These are phyloP conservation scores for Sterna hirundo DNA, from an alignment of 2,113 vertebrate species.

Conservation along the genomic window DNA sequence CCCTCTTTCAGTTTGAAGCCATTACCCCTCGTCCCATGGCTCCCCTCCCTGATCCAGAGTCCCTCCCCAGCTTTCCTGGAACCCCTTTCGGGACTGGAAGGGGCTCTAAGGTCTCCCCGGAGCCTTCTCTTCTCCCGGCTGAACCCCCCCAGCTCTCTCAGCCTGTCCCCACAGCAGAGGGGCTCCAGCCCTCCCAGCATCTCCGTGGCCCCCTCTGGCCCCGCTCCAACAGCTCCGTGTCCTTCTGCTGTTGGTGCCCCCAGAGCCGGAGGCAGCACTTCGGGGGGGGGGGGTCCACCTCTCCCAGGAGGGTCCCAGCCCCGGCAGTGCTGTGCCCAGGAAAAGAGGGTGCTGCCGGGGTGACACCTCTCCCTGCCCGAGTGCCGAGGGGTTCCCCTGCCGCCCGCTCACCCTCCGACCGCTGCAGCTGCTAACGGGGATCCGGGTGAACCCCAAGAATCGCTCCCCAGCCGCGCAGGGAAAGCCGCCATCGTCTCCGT, in stretches of 20 bases:
- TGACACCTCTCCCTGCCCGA: neutral
- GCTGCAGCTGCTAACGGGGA: neutral
- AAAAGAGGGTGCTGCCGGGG: neutral
- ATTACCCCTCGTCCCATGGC: neutral
- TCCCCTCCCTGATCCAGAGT: neutral
- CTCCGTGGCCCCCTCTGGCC: neutral
- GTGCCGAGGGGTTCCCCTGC: neutral
- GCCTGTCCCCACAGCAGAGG: neutral
- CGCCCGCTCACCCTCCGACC: rapidly evolving
- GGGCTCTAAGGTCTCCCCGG: too few species aligned
- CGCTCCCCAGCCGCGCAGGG: neutral
- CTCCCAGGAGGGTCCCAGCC: neutral
- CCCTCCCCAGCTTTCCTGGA: neutral
- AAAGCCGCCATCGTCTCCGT: rapidly evolving
- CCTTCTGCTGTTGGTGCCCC: neutral
- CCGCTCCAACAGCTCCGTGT: neutral
- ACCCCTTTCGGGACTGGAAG: neutral
- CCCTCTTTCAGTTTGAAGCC: too few species aligned
- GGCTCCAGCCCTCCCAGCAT: neutral
- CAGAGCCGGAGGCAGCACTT: neutral
- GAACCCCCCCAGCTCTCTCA: neutral
- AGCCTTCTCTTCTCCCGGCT: neutral
- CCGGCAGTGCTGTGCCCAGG: neutral
- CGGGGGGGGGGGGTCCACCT: neutral
- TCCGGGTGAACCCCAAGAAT: neutral